Evolutionary conservation across 2,797 vertebrate genomes (phyloP), one percentile per base, ranked within the genome.

Genomic region (Danio albolineatus): DNA sequence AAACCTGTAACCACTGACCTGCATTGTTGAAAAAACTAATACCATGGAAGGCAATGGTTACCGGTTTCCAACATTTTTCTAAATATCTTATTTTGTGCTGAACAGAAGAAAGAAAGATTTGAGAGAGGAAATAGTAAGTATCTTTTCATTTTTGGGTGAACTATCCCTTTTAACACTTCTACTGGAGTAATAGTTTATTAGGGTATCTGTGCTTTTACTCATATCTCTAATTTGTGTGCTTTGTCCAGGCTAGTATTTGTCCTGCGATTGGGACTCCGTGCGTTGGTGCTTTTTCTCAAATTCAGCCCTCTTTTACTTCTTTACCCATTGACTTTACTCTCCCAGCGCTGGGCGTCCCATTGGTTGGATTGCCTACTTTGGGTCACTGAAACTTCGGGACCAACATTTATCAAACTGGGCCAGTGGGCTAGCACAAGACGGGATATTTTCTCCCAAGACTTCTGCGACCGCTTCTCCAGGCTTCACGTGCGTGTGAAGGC

Each of bases 351-450:
- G 82, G 86, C 87, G 0, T 81, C 88, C 0, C 81, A 79, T 78
- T 98, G 97, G 98, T 87, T 98, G 81, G 88, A 89, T 0, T 91
- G 94, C 69, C 91, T 99, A 77, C 91, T 98, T 69, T 95, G 94
- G 91, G 94, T 96, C 54, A 96, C 95, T 0, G 97, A 97, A 85
- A 93, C 94, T 0, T 96, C 96, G 0, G 97, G 97, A 4, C 96
- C 97, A 0, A 95, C 96, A 0, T 98, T 95, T 60, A 92, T 98
- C 79, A 99, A 98, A 78, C 90, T 98, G 81, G 97, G 97, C 0
- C 97, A 99, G 87, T 99, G 98, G 98, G 97, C 97, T 84, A 96
- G 97, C 91, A 98, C 97, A 16, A 92, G 97, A 6, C 92, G 95
- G 7, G 98, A 98, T 86, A 91, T 98, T 79, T 98, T 99, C 87